Evolutionary conservation across 1,140 invertebrate species (phyloP).

Genomic region (Ganaspis sp.): DNA sequence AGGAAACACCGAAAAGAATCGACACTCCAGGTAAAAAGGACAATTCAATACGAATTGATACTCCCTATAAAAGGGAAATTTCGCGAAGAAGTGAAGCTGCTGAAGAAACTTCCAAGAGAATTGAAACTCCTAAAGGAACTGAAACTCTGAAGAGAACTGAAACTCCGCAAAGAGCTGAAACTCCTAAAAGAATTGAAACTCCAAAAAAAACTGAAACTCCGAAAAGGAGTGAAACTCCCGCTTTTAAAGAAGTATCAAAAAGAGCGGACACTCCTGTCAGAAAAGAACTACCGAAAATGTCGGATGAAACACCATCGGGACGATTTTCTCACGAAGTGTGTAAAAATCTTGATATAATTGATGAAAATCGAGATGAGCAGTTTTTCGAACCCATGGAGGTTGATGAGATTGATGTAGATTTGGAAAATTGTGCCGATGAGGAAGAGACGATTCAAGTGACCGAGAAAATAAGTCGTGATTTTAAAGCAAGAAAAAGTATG

Average conservation of each 20-base stretch:
- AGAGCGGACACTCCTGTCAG: neutral
- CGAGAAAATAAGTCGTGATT: neutral
- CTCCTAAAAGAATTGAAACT: no score
- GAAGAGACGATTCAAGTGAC: neutral
- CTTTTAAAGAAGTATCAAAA: neutral
- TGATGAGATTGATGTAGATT: neutral
- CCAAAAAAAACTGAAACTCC: no score
- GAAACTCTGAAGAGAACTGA: neutral
- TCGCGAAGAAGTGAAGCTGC: no score
- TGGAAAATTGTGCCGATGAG: neutral
- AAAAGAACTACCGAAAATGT: neutral
- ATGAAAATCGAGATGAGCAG: neutral
- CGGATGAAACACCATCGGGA: neutral
- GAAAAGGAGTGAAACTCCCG: neutral
- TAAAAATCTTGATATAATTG: neutral
- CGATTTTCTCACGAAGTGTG: neutral
- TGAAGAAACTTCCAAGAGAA: no score
- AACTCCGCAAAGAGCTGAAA: neutral
- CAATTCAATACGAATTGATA: neutral
- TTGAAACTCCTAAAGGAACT: no score
- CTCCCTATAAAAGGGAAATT: no score
- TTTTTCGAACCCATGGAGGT: neutral
- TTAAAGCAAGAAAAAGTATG: conserved; percentile 9
- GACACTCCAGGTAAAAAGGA: neutral
- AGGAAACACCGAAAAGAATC: no score